Percentiles rank a stretch among this genome's conserved stretches.
Evolutionary conservation across 2,797 vertebrate species (phyloP).

Genomic region (Ispidina lecontei): DNA sequence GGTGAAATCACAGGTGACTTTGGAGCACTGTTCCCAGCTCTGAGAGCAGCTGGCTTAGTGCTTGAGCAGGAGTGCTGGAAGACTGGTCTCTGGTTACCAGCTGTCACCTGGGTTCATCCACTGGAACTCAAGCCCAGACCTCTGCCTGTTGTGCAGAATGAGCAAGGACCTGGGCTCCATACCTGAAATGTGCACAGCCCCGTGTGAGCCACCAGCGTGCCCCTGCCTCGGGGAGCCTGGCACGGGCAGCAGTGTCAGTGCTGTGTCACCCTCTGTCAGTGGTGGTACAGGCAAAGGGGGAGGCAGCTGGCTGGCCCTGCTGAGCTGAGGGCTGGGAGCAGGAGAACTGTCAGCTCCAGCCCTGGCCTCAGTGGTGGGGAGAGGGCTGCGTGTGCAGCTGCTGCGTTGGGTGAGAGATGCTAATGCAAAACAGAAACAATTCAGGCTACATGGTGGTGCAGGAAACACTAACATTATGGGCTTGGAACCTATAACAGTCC

Average conservation of each 20-base stretch:
- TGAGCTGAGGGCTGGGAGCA: background rate
- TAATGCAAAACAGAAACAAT: slow-evolving; percentile 59
- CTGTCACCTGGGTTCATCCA: background rate
- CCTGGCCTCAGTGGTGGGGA: background rate
- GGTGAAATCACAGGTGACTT: background rate
- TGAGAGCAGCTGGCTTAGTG: background rate
- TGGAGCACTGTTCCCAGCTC: background rate
- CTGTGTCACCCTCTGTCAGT: background rate
- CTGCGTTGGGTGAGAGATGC: background rate
- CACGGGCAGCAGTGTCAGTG: rapidly evolving
- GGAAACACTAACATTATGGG: background rate
- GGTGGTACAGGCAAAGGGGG: background rate
- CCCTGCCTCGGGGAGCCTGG: background rate
- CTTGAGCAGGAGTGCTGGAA: background rate
- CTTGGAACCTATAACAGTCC: background rate
- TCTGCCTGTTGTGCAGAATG: rapidly evolving
- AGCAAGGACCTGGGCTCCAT: background rate
- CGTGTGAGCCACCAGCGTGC: rapidly evolving
- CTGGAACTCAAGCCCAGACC: background rate
- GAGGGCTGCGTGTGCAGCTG: slow-evolving; percentile 5
- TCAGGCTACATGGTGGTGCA: background rate
- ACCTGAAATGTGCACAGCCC: background rate
- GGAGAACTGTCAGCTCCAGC: background rate
- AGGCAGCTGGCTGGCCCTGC: background rate
- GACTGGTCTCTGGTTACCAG: background rate